Percentiles rank a stretch among this genome's conserved stretches.
phyloP scores from a whole-genome alignment of 2,888 invertebrate genomes.

The Dioctria linearis region DNA sequence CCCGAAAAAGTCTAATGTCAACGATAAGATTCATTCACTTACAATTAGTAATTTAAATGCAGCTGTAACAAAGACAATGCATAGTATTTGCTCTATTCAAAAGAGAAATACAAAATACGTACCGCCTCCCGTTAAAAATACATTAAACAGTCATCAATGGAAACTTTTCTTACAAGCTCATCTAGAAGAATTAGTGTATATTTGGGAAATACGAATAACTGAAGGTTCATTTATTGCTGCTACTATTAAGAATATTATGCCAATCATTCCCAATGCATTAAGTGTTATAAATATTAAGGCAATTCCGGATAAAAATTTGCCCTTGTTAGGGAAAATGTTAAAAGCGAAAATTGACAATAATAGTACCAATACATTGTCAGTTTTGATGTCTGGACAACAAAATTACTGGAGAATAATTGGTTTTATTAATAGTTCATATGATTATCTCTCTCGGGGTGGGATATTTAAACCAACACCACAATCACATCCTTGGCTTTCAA shows the following conservation, averaged over 20 bases:
- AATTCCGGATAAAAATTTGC: constrained; percentile 61
- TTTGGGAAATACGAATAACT: constrained; percentile 66
- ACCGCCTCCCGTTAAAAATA: constrained; percentile 63
- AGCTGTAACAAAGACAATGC: constrained; percentile 58
- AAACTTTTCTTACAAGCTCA: constrained; percentile 64
- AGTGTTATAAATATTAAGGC: constrained; percentile 67
- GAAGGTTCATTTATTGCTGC: constrained; percentile 64
- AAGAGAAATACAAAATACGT: constrained; percentile 67
- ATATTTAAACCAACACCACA: constrained; percentile 67
- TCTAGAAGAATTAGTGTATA: constrained; percentile 64
- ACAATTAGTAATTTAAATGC: constrained; percentile 53
- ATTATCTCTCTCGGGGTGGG: constrained; percentile 64
- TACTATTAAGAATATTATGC: constrained; percentile 67
- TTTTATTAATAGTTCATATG: constrained; percentile 65
- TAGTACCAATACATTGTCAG: constrained; percentile 64
- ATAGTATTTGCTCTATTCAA: constrained; percentile 62
- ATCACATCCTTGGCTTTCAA: constrained; percentile 68
- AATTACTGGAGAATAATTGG: constrained; percentile 61
- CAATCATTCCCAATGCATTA: constrained; percentile 65
- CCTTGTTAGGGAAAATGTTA: constrained; percentile 66
- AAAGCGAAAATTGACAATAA: constrained; percentile 60
- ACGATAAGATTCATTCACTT: background rate
- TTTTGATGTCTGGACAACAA: constrained; percentile 61
- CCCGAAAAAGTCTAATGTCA: background rate
- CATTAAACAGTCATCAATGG: constrained; percentile 55